Percentiles rank a stretch among this genome's conserved stretches.
Conservation (phyloP, 2,797 vertebrate genomes). For the Sparidentex hasta region DNA sequence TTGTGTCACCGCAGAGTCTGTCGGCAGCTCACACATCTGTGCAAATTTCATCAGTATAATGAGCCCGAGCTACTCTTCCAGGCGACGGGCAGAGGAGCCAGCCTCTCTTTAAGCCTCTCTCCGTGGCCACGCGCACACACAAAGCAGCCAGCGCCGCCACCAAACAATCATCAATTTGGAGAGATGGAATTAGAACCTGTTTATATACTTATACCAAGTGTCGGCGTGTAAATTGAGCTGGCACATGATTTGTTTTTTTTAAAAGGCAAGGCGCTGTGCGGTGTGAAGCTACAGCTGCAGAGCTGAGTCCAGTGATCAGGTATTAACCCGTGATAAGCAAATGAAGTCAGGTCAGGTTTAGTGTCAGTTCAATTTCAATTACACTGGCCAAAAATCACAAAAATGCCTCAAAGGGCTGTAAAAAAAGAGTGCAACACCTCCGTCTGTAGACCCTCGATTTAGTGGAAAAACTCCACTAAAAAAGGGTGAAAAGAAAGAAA, state of each 20-base stretch:
- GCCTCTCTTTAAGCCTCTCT: constrained; percentile 51
- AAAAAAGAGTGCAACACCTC: not conserved
- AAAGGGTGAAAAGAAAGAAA: not conserved
- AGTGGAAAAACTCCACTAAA: not conserved
- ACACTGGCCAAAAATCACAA: not conserved
- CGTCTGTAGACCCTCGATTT: not conserved
- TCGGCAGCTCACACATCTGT: constrained; percentile 85
- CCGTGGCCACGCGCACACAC: constrained; percentile 18
- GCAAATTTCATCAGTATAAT: constrained; percentile 88
- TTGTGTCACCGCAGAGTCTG: constrained; percentile 85
- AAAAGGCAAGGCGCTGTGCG: constrained; percentile 40
- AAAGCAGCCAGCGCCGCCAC: constrained; percentile 42
- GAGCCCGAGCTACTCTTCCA: constrained; percentile 78
- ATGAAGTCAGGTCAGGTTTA: constrained; percentile 17
- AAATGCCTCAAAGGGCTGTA: not conserved
- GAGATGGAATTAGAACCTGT: constrained; percentile 69
- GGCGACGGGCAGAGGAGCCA: constrained; percentile 69
- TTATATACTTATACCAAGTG: constrained; percentile 68
- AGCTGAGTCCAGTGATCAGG: constrained; percentile 3
- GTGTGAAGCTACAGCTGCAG: constrained; percentile 12
- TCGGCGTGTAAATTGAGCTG: constrained; percentile 54
- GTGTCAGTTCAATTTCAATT: constrained; percentile 23
- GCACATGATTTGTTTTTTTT: constrained; percentile 48
- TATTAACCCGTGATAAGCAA: not conserved
- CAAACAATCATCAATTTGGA: constrained; percentile 67